Evolutionary conservation across 2,797 vertebrate species (phyloP), one percentile per base, ranked within the genome.

Genomic region (Hirundo rustica): DNA sequence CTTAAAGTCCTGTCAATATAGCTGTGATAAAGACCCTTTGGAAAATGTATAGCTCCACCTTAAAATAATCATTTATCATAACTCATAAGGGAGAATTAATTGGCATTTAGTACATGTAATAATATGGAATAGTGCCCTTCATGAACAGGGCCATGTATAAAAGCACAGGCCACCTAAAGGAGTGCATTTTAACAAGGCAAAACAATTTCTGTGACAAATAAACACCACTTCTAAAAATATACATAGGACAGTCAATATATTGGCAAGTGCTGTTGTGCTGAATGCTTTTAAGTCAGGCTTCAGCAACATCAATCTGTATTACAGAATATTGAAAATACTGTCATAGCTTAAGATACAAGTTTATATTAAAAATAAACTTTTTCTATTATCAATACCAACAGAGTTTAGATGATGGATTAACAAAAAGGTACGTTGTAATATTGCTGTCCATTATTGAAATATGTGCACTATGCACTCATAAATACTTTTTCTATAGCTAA

Each of bases 11-110:
- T 96, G 84, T 94, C 93, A 96, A 32, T 81, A 65, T 79, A 76
- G 61, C 86, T 77, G 67, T 94, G 85, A 93, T 96, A 96, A 96
- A 95, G 92, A 53, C 80, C 48, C 53, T 95, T 93, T 93, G 93
- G 95, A 96, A 95, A 91, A 92, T 92, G 54, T 85, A 87, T 91
- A 65, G 71, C 88, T 91, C 74, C 38, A 74, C 60, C 72, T 86
- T 84, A 74, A 87, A 95, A 84, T 82, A 90, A 91, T 86, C 6
- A 88, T 89, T 94, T 96, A 48, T 90, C 74, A 40, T 90, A 85
- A 84, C 76, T 93, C 80, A 29, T 76, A 64, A 74, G 45, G 77
- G 64, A 92, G 23, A 95, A 81, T 92, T 94, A 95, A 81, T 93
- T 95, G 75, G 42, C 62, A 73, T 94, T 94, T 95, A 72, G 23